Evolutionary conservation across 1,140 invertebrate genomes (phyloP), one percentile per base, ranked within the genome.

Genomic region (Aphidius gifuensis): DNA sequence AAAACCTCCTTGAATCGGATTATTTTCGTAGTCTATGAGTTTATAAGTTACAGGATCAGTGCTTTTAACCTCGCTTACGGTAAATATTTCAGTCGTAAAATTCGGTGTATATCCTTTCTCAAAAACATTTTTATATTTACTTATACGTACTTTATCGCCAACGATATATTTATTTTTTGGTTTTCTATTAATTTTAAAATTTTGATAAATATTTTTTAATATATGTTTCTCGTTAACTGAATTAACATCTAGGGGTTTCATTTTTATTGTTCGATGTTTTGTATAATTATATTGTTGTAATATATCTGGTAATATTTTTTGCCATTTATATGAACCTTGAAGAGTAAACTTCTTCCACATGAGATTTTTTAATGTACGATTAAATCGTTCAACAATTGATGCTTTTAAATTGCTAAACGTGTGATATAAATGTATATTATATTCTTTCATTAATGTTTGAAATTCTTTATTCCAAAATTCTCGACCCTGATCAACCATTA

Each of bases 31-130:
- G 38, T 51, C 43, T 23, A 47, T 58, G n/a, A 58, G 45, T 23
- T 21, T 44, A 38, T 58, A 58, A 11, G 32, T 46, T 32, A 48
- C 49, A 6, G 49, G 49, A 51, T 51, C 38, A 8, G 16, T 51
- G 5, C 9, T 21, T 32, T 5, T 16, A 16, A 58, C 44, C 47
- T 23, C 11, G 4, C n/a, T 58, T 5, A 58, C 38, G 16, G 56
- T 58, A 39, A 58, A 58, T 4, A 58, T 58, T n/a, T 58, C 23
- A 11, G 56, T 47, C 23, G 56, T 58, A 16, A 6, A 51, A 32
- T 51, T 21, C 6, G 49, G 49, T 8, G 47, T 49, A n/a, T 49
- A 49, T 7, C 42, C 42, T 57, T 46, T 57, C 21, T 57, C 44
- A 9, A 57, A 57, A 23, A 57, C 9, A 46, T 32, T 7, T 46